Evolutionary conservation across 30 jellyfish, hydroid and myxozoan species (phyloP).

Genomic region (Morbakka virulenta): DNA sequence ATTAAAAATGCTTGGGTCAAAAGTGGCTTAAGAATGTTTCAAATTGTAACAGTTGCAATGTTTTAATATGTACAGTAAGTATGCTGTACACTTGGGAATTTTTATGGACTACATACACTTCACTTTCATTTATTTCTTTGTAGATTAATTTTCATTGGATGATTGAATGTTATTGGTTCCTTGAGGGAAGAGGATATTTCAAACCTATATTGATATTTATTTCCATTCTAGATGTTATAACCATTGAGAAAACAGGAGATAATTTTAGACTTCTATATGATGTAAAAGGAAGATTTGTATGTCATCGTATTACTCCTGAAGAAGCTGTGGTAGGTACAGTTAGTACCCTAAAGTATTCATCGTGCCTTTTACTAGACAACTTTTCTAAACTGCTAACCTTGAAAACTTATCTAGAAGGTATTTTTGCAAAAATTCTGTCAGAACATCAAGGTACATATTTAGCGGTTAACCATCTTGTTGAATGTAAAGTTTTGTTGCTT

Average conservation of each 20-base stretch:
- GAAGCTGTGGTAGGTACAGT: conserved; percentile 85
- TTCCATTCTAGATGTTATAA: conserved; percentile 64
- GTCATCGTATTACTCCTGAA: conserved; percentile 85
- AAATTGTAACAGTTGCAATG: too few relatives aligned
- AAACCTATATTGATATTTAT: too few relatives aligned
- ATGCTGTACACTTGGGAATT: too few relatives aligned
- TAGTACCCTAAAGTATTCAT: neutral
- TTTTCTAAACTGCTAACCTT: too few relatives aligned
- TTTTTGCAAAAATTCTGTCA: neutral
- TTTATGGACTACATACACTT: too few relatives aligned
- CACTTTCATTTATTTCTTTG: neutral
- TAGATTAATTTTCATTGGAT: neutral
- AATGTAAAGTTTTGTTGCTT: neutral
- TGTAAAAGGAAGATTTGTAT: conserved; percentile 88
- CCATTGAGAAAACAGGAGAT: conserved; percentile 93
- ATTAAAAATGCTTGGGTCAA: too few relatives aligned
- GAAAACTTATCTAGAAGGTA: neutral
- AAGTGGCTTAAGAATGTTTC: neutral
- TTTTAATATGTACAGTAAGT: too few relatives aligned
- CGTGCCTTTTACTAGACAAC: neutral
- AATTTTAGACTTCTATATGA: conserved; percentile 90
- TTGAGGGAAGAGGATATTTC: neutral
- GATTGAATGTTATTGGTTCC: neutral
- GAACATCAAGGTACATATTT: neutral
- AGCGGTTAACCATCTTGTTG: neutral